Percentiles rank a stretch among this genome's conserved stretches.
Evolutionary conservation across 2,113 vertebrate species (phyloP).

Genomic region (Tamias sibiricus): DNA sequence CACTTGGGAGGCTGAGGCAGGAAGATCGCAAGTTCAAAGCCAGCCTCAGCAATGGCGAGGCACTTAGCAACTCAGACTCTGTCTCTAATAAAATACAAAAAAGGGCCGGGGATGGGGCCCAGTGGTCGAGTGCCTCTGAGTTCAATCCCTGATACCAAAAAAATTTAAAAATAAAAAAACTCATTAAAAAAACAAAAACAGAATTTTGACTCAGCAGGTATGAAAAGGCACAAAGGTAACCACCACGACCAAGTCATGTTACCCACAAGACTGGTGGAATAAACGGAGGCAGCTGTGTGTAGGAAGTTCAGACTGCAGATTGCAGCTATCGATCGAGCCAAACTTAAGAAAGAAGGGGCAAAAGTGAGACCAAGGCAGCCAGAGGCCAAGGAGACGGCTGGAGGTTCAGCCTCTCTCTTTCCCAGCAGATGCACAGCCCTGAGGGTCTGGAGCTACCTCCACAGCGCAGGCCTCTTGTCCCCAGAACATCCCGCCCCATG

Average conservation of each 20-base stretch:
- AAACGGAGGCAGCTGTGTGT: background rate
- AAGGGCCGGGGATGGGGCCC: too few species aligned
- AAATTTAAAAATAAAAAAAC: too few species aligned
- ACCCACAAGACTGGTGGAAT: too few species aligned
- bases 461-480: too few species aligned
- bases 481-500: rapidly evolving
- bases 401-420: background rate
- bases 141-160: too few species aligned
- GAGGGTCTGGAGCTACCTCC: background rate
- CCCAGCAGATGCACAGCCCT: rapidly evolving
- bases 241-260: background rate
- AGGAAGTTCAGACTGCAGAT: background rate
- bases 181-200: too few species aligned
- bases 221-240: background rate
- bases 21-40: too few species aligned
- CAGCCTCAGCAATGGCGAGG: too few species aligned
- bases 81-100: too few species aligned
- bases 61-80: too few species aligned
- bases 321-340: background rate
- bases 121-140: too few species aligned
- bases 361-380: rapidly evolving
- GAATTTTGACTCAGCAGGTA: background rate
- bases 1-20: too few species aligned
- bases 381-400: background rate
- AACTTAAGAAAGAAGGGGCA: background rate